These are phyloP conservation scores for Calliopsis andreniformis DNA, from an alignment of 1,140 invertebrate species.

Conservation along the genomic window DNA sequence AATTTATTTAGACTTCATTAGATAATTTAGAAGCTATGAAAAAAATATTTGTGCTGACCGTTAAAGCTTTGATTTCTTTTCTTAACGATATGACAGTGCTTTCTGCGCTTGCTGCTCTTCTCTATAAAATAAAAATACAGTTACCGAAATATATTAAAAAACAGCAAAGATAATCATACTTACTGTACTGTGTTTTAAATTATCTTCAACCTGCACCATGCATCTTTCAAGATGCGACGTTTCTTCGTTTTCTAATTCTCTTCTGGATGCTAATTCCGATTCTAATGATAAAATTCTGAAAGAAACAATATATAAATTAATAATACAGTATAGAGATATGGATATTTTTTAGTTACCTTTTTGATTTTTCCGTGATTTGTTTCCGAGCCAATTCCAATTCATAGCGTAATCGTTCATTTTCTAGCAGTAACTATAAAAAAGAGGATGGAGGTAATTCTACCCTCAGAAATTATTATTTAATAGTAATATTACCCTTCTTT, in stretches of 20 bases:
- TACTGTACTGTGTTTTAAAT: constrained; percentile 83
- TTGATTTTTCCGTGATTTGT: constrained; percentile 81
- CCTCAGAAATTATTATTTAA: neutral
- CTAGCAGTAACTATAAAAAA: constrained; percentile 77
- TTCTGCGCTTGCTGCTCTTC: constrained; percentile 82
- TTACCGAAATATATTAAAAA: constrained; percentile 2
- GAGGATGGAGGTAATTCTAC: too few species aligned
- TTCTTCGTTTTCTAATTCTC: constrained; percentile 81
- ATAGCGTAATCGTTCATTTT: constrained; percentile 83
- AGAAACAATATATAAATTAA: constrained; percentile 15
- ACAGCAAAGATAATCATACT: constrained; percentile 54
- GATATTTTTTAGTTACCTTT: constrained; percentile 71
- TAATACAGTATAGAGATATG: constrained; percentile 13
- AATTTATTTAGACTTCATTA: constrained; percentile 10
- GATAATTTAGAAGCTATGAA: neutral
- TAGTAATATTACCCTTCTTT: constrained; percentile 64
- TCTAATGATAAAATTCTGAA: constrained; percentile 75
- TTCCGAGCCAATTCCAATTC: constrained; percentile 82
- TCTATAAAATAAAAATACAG: constrained; percentile 75
- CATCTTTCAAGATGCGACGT: constrained; percentile 81
- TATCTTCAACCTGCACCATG: constrained; percentile 84
- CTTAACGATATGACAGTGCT: constrained; percentile 81
- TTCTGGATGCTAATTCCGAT: constrained; percentile 81
- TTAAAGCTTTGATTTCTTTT: constrained; percentile 83
- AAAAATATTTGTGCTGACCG: constrained; percentile 71